Base-by-base conservation (phyloP, 2,113 vertebrate species). In the Prinia subflava region DNA sequence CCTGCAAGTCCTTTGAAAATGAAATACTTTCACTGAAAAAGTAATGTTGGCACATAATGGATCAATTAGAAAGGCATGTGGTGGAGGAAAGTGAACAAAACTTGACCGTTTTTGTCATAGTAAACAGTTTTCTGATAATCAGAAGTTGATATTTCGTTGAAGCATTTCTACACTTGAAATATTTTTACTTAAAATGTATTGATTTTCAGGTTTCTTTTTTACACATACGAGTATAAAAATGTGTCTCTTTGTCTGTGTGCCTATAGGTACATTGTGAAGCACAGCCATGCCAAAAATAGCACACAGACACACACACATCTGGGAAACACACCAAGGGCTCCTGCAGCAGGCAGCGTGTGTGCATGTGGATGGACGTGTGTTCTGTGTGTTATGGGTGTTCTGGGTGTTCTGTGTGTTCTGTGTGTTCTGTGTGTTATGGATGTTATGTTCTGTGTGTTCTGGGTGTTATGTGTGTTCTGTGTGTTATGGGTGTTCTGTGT, bases 1-100 rank as follows among this genome's bases (percentile, higher is more conserved):
- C 62, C 69, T 86, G 60, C 59, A 59, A 19, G 53, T 86, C 75
- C 42, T 89, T 83, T 75, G 71, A 44, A 70, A 95, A 71, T 35
- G 5, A 68, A 68, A 75, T 71, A 16, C 33, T 73, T 92, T 50
- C 33, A 31, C 74, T 63, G 78, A 53, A 73, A 53, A 73, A 50
- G 46, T 24, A 63, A 11, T 50, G 25, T 20, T 10, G 33, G 47
- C 53, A 35, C 67, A 64, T 75, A 50, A 49, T 50, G 50, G 53
- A 73, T 91, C 65, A 35, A n/a, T 92, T 84, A 89, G 70, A 47
- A 86, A 65, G 60, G 78, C 74, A 68, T 5, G 22, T 20, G 35
- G 20, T 39, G 17, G n/a, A 53, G 91, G 37, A 67, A 47, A 75
- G 53, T 17, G 70, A 76, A 39, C 15, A n/a, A 37, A 56, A 47